These are phyloP conservation scores for Platerodrilus igneus DNA, from an alignment of 2,888 invertebrate genomes.

Conservation along the genomic window DNA sequence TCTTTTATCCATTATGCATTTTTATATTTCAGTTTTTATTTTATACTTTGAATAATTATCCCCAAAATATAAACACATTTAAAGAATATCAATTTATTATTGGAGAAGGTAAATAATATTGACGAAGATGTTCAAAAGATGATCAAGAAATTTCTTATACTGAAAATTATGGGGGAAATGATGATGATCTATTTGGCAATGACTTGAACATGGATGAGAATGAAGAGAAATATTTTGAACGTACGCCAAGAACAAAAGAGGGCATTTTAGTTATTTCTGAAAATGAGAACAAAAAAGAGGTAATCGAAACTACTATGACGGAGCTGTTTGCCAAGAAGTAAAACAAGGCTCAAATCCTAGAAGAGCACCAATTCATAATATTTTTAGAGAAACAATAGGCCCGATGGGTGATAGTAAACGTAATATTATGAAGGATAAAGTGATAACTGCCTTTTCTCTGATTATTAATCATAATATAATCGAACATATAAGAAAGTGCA, in stretches of 20 bases:
- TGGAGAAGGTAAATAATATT: conserved; percentile 14
- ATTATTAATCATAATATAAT: conserved; percentile 6
- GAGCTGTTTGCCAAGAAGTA: conserved; percentile 23
- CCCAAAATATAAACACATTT: conserved; percentile 11
- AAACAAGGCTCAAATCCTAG: conserved; percentile 8
- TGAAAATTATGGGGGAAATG: conserved; percentile 1
- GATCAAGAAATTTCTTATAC: conserved; percentile 8
- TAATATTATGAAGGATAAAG: neutral
- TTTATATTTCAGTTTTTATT: conserved; percentile 9
- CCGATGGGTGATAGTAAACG: conserved; percentile 1
- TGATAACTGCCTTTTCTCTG: neutral
- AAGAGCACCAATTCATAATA: conserved; percentile 3
- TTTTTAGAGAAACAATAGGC: conserved; percentile 3
- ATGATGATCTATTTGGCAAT: conserved; percentile 9
- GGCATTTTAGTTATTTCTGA: too few species aligned
- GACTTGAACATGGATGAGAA: conserved; percentile 1
- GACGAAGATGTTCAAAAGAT: conserved; percentile 12
- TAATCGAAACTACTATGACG: conserved; percentile 16
- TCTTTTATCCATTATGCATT: too few species aligned
- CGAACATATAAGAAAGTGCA: neutral
- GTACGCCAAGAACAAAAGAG: conserved; percentile 11
- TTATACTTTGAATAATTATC: conserved; percentile 10
- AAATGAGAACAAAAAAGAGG: conserved; percentile 3
- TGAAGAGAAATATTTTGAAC: neutral
- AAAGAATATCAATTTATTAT: conserved; percentile 11